Conservation (phyloP, 2,888 invertebrate genomes). For the Acanthosepion pharaonis region DNA sequence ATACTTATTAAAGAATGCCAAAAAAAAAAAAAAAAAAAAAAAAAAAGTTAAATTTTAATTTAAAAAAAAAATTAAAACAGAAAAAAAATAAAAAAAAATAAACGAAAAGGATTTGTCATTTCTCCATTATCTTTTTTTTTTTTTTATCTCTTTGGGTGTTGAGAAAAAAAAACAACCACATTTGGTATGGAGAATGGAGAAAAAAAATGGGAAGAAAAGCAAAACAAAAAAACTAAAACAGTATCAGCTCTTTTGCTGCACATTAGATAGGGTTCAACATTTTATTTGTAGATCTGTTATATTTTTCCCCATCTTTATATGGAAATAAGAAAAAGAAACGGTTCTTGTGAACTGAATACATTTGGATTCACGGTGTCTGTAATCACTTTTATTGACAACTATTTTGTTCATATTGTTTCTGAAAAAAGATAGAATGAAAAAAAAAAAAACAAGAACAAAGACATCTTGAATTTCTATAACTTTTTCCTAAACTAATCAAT, state of each 20-base stretch:
- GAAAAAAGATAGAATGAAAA: background rate
- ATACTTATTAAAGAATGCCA: background rate
- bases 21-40: background rate
- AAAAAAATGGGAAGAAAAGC: background rate
- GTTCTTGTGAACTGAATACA: background rate
- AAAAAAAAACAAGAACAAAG: background rate
- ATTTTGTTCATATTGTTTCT: background rate
- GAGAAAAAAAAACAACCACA: background rate
- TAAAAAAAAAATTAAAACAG: background rate
- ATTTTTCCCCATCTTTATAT: too few species aligned
- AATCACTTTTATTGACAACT: conserved; percentile 17
- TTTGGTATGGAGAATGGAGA: background rate
- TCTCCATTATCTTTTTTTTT: background rate
- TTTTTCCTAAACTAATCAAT: background rate
- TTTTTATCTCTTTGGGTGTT: background rate
- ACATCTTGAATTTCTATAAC: background rate
- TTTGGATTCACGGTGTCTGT: conserved; percentile 1
- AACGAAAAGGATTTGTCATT: background rate
- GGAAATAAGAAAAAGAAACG: background rate
- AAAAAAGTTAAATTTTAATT: background rate
- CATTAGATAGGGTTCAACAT: background rate
- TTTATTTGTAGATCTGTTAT: background rate
- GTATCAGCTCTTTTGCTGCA: background rate
- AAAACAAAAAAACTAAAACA: background rate
- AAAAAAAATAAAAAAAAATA: background rate